Conservation (phyloP, 2,888 invertebrate genomes). For the Pyrrhosoma nymphula region DNA sequence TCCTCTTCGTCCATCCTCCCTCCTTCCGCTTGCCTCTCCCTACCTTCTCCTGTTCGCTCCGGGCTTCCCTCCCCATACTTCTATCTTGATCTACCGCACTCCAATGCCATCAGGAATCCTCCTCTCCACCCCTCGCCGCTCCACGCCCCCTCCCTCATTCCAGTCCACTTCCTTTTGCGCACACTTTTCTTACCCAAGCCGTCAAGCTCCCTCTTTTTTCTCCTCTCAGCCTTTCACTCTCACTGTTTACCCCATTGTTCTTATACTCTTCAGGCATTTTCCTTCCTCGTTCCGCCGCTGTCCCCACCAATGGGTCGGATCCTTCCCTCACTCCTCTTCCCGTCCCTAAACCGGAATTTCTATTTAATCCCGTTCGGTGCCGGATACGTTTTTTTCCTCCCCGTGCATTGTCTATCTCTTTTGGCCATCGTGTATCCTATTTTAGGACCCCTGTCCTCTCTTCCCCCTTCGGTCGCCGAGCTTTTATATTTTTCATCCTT, state of each 20-base stretch:
- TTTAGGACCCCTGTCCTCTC: not conserved
- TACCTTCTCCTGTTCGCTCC: not conserved
- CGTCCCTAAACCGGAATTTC: not conserved
- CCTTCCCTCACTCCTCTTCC: not conserved
- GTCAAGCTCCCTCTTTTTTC: not conserved
- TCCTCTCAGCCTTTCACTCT: not conserved
- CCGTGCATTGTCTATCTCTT: not conserved
- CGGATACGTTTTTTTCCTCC: not conserved
- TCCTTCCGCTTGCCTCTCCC: not conserved
- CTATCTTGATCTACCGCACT: conserved; percentile 44
- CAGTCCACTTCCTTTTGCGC: not conserved
- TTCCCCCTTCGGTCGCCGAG: not conserved
- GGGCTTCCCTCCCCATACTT: not conserved
- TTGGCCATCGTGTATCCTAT: not conserved
- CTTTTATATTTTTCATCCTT: not conserved
- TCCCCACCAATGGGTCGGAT: not conserved
- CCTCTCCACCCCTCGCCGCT: not conserved
- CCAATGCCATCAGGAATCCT: not conserved
- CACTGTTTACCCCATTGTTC: not conserved
- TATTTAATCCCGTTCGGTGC: not conserved
- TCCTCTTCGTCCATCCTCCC: not conserved
- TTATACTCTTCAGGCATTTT: not conserved
- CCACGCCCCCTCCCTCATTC: not conserved
- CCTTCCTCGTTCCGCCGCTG: not conserved
- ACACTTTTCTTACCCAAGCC: not conserved